Conservation (phyloP, 2,797 vertebrate genomes). For the Vultur gryphus region DNA sequence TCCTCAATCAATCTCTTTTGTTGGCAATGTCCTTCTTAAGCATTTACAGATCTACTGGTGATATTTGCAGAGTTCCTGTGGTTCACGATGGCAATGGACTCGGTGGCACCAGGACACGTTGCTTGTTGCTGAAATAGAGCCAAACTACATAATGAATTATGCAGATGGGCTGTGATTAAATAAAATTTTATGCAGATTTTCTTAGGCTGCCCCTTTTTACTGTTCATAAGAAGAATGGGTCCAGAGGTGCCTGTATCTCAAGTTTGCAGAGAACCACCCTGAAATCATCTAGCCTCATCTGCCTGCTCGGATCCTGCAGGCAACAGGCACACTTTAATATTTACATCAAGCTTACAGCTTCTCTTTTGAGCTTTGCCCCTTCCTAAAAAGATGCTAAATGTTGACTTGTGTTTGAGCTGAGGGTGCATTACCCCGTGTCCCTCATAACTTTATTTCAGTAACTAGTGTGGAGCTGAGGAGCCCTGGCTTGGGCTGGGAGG, state of each 20-base stretch:
- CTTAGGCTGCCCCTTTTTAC: not conserved
- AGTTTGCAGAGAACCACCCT: not conserved
- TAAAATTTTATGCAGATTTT: not conserved
- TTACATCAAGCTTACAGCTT: not conserved
- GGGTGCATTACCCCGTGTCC: fast-evolving
- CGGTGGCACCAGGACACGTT: not conserved
- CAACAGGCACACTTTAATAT: not conserved
- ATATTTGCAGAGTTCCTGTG: not conserved
- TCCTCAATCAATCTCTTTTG: not conserved
- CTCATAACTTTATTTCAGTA: not conserved
- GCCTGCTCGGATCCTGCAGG: not conserved
- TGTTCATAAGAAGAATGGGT: not conserved
- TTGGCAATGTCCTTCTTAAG: not conserved
- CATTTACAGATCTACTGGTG: not conserved
- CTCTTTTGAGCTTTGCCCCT: not conserved
- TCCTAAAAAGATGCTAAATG: not conserved
- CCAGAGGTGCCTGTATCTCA: not conserved
- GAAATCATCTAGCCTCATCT: not conserved
- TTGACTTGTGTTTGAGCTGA: not conserved
- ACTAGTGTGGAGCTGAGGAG: not conserved
- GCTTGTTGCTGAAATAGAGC: not conserved
- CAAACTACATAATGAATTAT: not conserved
- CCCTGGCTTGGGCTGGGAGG: not conserved
- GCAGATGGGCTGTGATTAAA: not conserved
- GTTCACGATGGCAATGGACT: not conserved